Evolutionary conservation across 2,797 vertebrate genomes (phyloP).

Genomic region (Lepus oiostolus): DNA sequence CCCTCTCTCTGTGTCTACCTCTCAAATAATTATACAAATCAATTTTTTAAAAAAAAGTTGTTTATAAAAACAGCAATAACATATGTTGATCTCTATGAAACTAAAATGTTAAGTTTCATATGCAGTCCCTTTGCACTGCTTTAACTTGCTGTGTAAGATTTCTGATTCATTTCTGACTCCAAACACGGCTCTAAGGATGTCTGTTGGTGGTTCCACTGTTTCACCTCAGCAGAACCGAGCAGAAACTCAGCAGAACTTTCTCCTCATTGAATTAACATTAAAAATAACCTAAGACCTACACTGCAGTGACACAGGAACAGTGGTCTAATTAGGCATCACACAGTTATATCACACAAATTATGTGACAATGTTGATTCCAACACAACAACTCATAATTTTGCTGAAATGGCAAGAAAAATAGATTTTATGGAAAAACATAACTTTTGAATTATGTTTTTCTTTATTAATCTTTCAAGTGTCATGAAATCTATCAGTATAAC

Average conservation of each 20-base stretch:
- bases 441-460: slow-evolving; percentile 31
- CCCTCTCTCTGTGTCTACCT: too few relatives aligned
- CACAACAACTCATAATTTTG: slow-evolving; percentile 33
- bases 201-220: slow-evolving; percentile 16
- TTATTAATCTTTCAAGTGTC: slow-evolving; percentile 12
- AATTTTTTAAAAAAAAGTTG: too few relatives aligned
- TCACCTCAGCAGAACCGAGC: neutral
- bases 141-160: neutral
- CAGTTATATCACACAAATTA: slow-evolving; percentile 12
- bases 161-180: slow-evolving; percentile 37
- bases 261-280: slow-evolving; percentile 21
- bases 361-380: slow-evolving; percentile 13
- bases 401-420: slow-evolving; percentile 46
- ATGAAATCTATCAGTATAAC: neutral
- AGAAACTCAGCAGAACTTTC: slow-evolving; percentile 51
- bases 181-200: slow-evolving; percentile 8
- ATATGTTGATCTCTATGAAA: neutral
- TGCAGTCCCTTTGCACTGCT: neutral
- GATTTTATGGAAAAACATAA: slow-evolving; percentile 41
- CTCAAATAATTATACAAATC: too few relatives aligned
- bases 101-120: slow-evolving; percentile 36
- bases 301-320: neutral
- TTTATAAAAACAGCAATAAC: neutral
- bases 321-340: neutral
- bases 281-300: neutral